phyloP scores from a whole-genome alignment of 1,140 invertebrate species.

The Caenorhabditis inopinata region DNA sequence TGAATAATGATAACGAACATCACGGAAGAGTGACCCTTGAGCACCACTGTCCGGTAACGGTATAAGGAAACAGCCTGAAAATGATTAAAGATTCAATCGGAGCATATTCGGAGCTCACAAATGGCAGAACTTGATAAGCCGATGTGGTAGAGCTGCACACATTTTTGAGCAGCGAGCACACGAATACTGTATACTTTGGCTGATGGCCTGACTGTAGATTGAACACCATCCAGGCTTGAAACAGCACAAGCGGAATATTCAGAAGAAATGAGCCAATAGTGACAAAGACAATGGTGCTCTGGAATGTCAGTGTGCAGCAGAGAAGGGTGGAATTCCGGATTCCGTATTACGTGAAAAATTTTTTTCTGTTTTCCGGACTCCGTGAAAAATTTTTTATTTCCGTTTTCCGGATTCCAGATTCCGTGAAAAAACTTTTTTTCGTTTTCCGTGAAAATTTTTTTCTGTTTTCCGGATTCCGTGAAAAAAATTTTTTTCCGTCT shows the following conservation, averaged over 20 bases:
- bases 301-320: no score
- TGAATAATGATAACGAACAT: constrained; percentile 2
- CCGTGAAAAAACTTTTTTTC: no score
- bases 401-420: no score
- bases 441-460: no score
- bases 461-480: no score
- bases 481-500: no score
- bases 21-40: not conserved
- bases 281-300: constrained; percentile 21
- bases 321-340: no score
- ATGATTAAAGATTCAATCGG: no score
- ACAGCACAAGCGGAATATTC: constrained; percentile 17
- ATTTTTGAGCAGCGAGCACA: constrained; percentile 26
- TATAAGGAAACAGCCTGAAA: constrained; percentile 1
- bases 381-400: no score
- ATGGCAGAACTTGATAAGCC: constrained; percentile 22
- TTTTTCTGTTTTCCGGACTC: no score
- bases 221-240: constrained; percentile 31
- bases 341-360: no score
- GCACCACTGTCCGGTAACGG: constrained; percentile 17
- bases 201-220: not conserved
- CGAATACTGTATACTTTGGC: not conserved
- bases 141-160: constrained; percentile 13
- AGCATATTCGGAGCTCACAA: not conserved
- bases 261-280: constrained; percentile 29